These are phyloP conservation scores for Drosophila imparisetae DNA, from an alignment of 2,888 invertebrate genomes.

Conservation along the genomic window DNA sequence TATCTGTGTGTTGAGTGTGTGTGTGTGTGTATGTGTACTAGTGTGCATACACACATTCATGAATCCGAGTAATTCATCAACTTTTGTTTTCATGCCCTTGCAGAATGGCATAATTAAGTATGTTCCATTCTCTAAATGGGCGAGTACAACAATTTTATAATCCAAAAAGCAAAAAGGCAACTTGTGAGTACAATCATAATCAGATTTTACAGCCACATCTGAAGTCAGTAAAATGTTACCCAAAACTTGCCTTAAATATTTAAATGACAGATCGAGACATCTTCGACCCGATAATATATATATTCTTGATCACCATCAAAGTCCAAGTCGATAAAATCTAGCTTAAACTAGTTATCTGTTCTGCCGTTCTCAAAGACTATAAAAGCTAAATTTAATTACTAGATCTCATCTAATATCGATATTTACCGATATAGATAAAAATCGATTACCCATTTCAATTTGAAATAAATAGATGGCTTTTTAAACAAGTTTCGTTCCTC, in stretches of 20 bases:
- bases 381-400: neutral
- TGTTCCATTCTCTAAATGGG: neutral
- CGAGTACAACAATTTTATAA: neutral
- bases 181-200: neutral
- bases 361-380: neutral
- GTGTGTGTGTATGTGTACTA: no score
- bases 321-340: no score
- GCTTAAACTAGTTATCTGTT: neutral
- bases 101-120: conserved; percentile 21
- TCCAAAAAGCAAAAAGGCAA: neutral
- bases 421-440: neutral
- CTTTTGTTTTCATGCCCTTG: conserved; percentile 32
- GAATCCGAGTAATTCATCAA: conserved; percentile 18
- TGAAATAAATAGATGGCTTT: neutral
- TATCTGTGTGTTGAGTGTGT: neutral
- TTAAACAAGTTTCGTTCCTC: neutral
- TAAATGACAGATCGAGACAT: neutral
- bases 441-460: neutral
- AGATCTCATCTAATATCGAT: neutral
- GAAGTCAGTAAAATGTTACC: neutral
- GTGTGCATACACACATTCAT: neutral
- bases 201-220: neutral
- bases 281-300: neutral
- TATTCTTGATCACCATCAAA: neutral
- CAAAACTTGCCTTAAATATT: neutral